Evolutionary conservation across 2,888 invertebrate species (phyloP), one percentile per base, ranked within the genome.

Genomic region (Polietes domitor): DNA sequence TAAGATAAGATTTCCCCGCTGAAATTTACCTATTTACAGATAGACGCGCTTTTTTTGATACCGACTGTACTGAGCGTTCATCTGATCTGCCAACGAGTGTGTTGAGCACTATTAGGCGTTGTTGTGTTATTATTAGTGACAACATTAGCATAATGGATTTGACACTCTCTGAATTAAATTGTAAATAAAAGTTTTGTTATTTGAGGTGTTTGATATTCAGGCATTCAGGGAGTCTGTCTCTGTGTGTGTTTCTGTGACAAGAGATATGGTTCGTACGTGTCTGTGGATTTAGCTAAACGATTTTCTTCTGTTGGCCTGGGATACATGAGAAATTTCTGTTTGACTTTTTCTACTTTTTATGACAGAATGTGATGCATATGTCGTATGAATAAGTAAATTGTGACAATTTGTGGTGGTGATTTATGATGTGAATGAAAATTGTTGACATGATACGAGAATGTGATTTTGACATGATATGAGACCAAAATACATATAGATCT

Each of bases 91-190:
- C 28, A 15, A 19, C n/a, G 24, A 61, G 15, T 50, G 17, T 70
- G 19, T 21, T 53, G 21, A n/a, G 37, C 47, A 61, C 61, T 65
- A 82, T 82, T 82, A 82, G 85, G 85, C 82, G 82, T 68, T 68
- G 68, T 68, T 68, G 68, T 82, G 82, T 82, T 82, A 74, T 79
- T 79, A 79, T 80, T 78, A 83, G 85, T 85, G 85, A 85, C 85
- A 85, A 72, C 77, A 85, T 85, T 85, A 85, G 82, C 85, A 85
- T 85, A 85, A 83, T 85, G 80, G 80, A 78, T 80, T 85, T 85
- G 83, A 83, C 83, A 85, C 85, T 78, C 65, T 83, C 61, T 85
- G 82, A 85, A 85, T 85, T 73, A 80, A 80, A 85, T 73, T 74
- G 76, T 79, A 43, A 77, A 77, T 41, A 73, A 79, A 76, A 76